These are phyloP conservation scores for Oenanthe oenanthe DNA, from an alignment of 2,113 vertebrate species.

Conservation along the genomic window DNA sequence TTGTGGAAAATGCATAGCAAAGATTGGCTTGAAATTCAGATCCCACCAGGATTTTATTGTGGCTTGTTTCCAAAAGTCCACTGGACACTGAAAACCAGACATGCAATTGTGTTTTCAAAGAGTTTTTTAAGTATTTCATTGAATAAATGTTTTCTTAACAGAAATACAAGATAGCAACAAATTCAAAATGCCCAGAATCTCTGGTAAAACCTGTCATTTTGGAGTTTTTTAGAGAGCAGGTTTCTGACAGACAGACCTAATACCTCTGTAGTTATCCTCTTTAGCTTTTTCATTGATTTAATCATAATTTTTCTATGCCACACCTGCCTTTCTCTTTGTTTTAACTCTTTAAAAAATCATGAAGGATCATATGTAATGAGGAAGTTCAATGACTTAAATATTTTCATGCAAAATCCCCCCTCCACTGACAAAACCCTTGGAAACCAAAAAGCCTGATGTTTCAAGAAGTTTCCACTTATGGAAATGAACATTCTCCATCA, in stretches of 20 bases:
- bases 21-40: neutral
- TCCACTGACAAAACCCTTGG: neutral
- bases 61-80: neutral
- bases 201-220: neutral
- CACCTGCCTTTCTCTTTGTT: neutral
- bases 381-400: neutral
- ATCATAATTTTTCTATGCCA: neutral
- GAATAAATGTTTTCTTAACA: neutral
- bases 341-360: neutral
- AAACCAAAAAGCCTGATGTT: neutral
- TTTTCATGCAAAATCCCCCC: fast-evolving
- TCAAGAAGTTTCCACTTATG: neutral
- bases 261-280: neutral
- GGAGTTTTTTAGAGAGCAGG: neutral
- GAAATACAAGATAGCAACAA: neutral
- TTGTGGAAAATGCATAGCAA: neutral
- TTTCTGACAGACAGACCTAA: neutral
- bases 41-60: neutral
- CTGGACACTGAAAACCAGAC: neutral
- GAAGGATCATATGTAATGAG: neutral
- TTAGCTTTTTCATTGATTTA: neutral
- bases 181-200: neutral
- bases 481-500: neutral
- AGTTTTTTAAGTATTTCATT: neutral
- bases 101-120: neutral